Evolutionary conservation across 1,140 invertebrate species (phyloP).

Genomic region (Ceratosolen solmsi): DNA sequence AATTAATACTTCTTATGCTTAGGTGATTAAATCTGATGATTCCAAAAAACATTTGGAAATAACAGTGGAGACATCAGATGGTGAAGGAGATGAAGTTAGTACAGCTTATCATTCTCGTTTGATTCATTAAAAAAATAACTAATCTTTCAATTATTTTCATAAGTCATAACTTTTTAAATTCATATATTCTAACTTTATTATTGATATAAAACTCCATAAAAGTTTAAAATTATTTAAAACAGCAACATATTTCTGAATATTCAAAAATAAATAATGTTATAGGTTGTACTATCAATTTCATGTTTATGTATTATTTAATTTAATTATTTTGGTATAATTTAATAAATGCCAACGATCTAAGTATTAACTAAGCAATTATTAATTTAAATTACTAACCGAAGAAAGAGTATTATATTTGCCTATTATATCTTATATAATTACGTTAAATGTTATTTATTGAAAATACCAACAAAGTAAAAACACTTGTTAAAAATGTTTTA

Average conservation of each 20-base stretch:
- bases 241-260: no score
- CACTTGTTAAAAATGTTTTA: slow-evolving; percentile 29
- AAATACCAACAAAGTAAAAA: slow-evolving; percentile 17
- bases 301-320: slow-evolving; percentile 3
- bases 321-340: slow-evolving; percentile 20
- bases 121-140: slow-evolving; percentile 22
- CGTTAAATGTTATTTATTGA: slow-evolving; percentile 40
- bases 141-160: neutral
- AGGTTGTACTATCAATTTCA: neutral
- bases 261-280: neutral
- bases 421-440: neutral
- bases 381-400: slow-evolving; percentile 1
- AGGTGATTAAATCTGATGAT: neutral
- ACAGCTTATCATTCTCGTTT: slow-evolving; percentile 31
- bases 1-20: neutral
- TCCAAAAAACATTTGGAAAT: slow-evolving; percentile 36
- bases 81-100: slow-evolving; percentile 15
- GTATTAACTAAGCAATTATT: slow-evolving; percentile 25
- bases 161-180: neutral
- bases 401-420: neutral
- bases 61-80: slow-evolving; percentile 19
- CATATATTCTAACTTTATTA: slow-evolving; percentile 2
- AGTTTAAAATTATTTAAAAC: neutral
- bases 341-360: slow-evolving; percentile 10
- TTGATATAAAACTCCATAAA: neutral